These are phyloP conservation scores for Rhadina sibilatrix DNA, from an alignment of 2,113 vertebrate species.

Conservation along the genomic window DNA sequence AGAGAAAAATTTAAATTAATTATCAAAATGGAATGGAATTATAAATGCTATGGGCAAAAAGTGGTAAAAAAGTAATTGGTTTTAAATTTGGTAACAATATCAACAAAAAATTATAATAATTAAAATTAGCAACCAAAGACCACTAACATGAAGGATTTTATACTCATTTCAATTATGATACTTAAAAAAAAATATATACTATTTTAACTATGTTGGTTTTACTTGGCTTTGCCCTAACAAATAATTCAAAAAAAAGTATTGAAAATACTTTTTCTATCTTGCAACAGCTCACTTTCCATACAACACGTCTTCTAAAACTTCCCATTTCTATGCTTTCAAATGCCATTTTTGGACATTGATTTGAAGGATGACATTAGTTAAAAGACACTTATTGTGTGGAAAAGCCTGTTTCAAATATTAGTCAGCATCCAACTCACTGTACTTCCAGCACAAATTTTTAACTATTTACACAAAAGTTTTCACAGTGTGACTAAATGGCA, in stretches of 20 bases:
- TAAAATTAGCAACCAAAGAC: background rate
- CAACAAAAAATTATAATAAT: background rate
- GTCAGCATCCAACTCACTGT: background rate
- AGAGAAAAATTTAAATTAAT: background rate
- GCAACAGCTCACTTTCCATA: background rate
- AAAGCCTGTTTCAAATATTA: background rate
- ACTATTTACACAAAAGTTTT: background rate
- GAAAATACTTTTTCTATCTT: background rate
- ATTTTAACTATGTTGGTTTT: background rate
- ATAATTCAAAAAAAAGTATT: background rate
- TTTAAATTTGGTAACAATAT: background rate
- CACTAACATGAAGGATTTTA: background rate
- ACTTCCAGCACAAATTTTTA: background rate
- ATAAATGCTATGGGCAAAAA: background rate
- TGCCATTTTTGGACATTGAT: background rate
- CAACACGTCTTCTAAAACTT: background rate
- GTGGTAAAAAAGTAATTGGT: background rate
- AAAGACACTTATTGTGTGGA: background rate
- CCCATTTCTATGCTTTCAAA: background rate
- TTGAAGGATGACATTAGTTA: background rate
- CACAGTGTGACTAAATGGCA: background rate
- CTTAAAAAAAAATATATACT: background rate
- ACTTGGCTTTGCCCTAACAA: background rate
- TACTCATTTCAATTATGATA: background rate
- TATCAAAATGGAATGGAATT: background rate